Evolutionary conservation across 2,113 vertebrate genomes (phyloP).

Genomic region (Gyps fulvus): DNA sequence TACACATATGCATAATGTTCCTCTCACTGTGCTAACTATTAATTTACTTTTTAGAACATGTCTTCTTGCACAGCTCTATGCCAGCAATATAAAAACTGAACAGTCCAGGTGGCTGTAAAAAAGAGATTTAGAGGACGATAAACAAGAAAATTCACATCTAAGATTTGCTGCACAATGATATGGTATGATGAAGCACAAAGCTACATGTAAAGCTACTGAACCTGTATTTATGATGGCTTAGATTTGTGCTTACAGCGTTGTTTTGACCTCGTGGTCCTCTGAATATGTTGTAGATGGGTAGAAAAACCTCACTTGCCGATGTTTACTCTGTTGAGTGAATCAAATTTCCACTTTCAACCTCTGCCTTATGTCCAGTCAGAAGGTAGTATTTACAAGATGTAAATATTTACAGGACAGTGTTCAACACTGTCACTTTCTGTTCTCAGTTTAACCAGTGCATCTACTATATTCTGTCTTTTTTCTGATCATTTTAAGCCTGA

Average conservation of each 20-base stretch:
- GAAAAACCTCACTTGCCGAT: background rate
- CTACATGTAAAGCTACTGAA: background rate
- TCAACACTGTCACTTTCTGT: background rate
- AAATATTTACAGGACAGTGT: background rate
- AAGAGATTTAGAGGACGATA: background rate
- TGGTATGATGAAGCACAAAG: background rate
- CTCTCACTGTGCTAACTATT: background rate
- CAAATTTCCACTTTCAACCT: background rate
- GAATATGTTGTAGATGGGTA: background rate
- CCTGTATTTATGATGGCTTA: background rate
- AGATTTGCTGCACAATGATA: background rate
- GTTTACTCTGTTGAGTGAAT: background rate
- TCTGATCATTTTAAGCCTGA: background rate
- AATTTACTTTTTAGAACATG: background rate
- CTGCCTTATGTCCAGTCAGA: background rate
- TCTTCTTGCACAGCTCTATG: background rate
- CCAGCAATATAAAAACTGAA: background rate
- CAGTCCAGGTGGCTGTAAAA: background rate
- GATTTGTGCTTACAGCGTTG: background rate
- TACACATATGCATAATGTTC: background rate
- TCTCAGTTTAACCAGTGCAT: background rate
- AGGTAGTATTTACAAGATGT: background rate
- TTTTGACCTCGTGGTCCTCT: background rate
- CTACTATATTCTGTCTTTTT: background rate
- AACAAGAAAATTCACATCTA: background rate